These are phyloP conservation scores for Cabera pusaria DNA, from an alignment of 2,888 invertebrate species.

Conservation along the genomic window DNA sequence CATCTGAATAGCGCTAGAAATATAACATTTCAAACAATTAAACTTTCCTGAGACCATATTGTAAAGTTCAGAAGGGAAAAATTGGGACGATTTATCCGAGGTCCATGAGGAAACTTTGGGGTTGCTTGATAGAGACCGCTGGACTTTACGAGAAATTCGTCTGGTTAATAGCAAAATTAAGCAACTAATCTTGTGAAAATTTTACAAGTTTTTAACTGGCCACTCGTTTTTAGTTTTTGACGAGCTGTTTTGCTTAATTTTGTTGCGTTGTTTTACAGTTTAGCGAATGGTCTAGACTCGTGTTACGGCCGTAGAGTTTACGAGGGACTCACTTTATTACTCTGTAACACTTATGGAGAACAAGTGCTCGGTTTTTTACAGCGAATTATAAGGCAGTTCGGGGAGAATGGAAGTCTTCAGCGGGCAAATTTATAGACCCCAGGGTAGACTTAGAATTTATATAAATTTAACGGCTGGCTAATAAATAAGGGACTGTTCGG, in stretches of 20 bases:
- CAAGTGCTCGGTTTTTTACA: conserved; percentile 11
- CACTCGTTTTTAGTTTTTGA: conserved; percentile 8
- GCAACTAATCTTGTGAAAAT: conserved; percentile 31
- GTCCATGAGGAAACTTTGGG: conserved; percentile 31
- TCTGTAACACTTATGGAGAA: conserved; percentile 14
- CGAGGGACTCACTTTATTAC: conserved; percentile 11
- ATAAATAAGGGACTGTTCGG: too few species aligned
- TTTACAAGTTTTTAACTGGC: conserved; percentile 26
- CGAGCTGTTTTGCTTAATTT: conserved; percentile 15
- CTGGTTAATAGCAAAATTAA: conserved; percentile 35
- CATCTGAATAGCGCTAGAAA: conserved; percentile 32
- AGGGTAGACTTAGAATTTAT: too few species aligned
- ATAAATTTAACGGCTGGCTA: too few species aligned
- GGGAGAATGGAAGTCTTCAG: conserved; percentile 3
- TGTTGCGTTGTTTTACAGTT: conserved; percentile 15
- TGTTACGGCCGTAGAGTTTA: conserved; percentile 13
- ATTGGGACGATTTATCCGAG: conserved; percentile 35
- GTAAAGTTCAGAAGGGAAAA: conserved; percentile 36
- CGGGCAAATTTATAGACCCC: neutral
- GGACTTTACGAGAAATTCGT: conserved; percentile 29
- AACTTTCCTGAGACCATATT: conserved; percentile 38
- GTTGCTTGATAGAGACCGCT: conserved; percentile 38
- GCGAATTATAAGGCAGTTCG: conserved; percentile 13
- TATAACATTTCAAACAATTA: conserved; percentile 56
- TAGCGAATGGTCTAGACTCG: conserved; percentile 10